Base-by-base conservation (phyloP, 1,140 invertebrate species). In the Drosophila sp. region DNA sequence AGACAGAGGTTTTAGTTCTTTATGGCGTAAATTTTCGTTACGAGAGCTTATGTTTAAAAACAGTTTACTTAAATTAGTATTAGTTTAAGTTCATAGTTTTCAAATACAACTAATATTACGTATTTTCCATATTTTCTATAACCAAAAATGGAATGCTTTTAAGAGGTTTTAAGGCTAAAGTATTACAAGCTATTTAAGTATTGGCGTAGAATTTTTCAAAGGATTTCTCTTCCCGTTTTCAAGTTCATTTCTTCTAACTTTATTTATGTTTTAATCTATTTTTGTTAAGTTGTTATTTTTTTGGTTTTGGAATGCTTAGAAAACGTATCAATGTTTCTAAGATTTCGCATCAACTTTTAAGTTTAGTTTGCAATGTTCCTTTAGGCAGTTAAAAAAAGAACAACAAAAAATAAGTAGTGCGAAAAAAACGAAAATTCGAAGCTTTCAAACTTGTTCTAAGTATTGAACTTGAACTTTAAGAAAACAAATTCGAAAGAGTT, bases 181-280 rank as follows among this genome's bases (percentile, higher is more conserved):
- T 51, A 72, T 86, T 86, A 87, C 72, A 89, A 82, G 83, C 82
- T 87, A 87, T 62, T 86, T 89, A 87, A 87, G 82, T 87, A 87
- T 87, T 89, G 76, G 83, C 83, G 59, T 87, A 83, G 76, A 83
- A 70, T 76, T 40, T 54, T 36, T 54, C 41, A 53, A 48, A 69
- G 63, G 46, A 48, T 38, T 34, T 8, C 29, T 34, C 27, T 29
- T 34, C 34, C 36, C 11, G 25, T 32, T 63, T 58, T 34, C 18
- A 46, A n/a, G 3, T n/a, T 21, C 21, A 51, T 18, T 62, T 14
- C 46, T 21, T 59, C 32, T 34, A 32, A 13, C 25, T 54, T 43
- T 56, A 8, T 57, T 71, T 40, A 13, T 38, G 18, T 29, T 54
- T 29, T 48, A 4, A 38, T 18, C 38, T 38, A 2, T 32, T 25